A percentile compares a stretch with the other conserved stretches of the same genome.
These are phyloP conservation scores for Sula dactylatra DNA, from an alignment of 2,113 vertebrate species.

Conservation along the genomic window DNA sequence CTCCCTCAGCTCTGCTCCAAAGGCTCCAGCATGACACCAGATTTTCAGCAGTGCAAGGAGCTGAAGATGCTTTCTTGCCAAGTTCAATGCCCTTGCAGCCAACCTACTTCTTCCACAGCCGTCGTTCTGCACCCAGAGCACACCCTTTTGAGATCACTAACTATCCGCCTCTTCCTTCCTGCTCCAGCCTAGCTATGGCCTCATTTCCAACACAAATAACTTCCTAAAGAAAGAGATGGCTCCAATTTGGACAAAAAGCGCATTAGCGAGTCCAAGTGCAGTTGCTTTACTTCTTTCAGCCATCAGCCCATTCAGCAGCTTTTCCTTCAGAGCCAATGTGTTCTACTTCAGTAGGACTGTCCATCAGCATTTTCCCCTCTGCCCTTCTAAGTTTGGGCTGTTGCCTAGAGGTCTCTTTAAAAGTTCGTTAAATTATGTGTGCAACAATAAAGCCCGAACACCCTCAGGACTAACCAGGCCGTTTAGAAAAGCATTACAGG, in stretches of 20 bases:
- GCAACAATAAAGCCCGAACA: not conserved
- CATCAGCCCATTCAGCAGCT: conserved; percentile 9
- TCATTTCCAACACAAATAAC: conserved; percentile 46
- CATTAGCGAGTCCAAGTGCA: not conserved
- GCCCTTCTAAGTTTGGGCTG: conserved; percentile 27
- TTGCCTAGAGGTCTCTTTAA: conserved; percentile 22
- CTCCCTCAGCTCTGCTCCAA: not conserved
- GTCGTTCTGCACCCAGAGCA: conserved; percentile 2
- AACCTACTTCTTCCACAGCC: not conserved
- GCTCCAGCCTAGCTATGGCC: conserved; percentile 14
- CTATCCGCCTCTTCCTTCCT: conserved; percentile 49
- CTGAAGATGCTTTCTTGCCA: not conserved
- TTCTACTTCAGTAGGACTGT: conserved; percentile 32
- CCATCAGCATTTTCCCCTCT: conserved; percentile 57
- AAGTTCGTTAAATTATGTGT: not conserved
- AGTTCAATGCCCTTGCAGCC: not conserved
- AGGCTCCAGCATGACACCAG: not conserved
- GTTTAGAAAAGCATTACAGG: not conserved
- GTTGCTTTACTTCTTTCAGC: conserved; percentile 45
- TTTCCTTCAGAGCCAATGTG: not conserved
- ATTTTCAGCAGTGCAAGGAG: not conserved
- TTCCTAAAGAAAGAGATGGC: conserved; percentile 36
- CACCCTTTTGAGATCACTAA: not conserved
- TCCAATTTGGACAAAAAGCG: conserved; percentile 34
- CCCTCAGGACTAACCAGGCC: not conserved